Evolutionary conservation across 2,113 vertebrate species (phyloP).

Genomic region (Zapus hudsonius): DNA sequence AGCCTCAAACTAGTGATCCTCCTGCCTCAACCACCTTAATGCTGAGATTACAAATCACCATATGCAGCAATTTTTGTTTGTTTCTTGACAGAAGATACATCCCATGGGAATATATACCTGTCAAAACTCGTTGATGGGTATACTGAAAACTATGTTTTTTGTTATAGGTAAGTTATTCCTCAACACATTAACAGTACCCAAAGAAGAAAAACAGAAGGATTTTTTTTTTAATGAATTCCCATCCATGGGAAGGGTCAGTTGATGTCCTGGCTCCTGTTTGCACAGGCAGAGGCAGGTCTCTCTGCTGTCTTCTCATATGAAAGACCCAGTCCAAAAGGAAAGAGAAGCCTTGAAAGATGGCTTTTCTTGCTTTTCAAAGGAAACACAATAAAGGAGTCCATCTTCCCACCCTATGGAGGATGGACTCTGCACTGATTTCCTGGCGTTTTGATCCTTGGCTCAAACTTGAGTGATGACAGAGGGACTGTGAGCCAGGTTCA

Average conservation of each 20-base stretch:
- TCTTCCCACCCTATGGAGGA: neutral
- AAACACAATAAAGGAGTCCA: neutral
- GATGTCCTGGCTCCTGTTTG: neutral
- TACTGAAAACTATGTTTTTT: neutral
- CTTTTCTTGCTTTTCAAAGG: constrained; percentile 1
- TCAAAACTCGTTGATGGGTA: neutral
- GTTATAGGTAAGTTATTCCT: neutral
- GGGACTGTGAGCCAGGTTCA: neutral
- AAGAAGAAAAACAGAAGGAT: neutral
- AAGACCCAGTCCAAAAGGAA: neutral
- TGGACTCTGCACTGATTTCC: neutral
- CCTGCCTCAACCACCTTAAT: neutral
- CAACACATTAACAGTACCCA: neutral
- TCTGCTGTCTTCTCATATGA: neutral
- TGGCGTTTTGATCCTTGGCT: neutral
- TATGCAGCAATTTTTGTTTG: neutral
- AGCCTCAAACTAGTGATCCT: neutral
- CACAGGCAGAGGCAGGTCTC: neutral
- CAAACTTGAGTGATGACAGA: neutral
- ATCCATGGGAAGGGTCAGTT: neutral
- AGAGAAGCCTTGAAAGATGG: constrained; percentile 18
- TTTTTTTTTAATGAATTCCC: neutral
- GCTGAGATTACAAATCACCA: neutral
- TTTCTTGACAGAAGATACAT: neutral
- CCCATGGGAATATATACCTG: neutral